These are phyloP conservation scores for Eospalax fontanierii DNA, from an alignment of 2,797 vertebrate species.

Conservation along the genomic window DNA sequence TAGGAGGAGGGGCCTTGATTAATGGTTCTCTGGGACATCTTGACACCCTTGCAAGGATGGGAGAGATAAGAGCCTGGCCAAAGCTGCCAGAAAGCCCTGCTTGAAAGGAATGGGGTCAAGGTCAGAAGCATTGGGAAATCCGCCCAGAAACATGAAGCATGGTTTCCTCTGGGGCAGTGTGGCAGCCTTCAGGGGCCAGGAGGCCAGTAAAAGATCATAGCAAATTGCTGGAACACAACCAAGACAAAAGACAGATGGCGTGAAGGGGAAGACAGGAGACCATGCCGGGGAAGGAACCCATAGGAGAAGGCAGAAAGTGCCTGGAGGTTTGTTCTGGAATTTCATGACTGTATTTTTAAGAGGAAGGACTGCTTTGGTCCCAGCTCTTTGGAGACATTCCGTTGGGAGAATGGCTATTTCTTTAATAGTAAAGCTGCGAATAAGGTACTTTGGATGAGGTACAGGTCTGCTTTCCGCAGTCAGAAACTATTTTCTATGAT, in stretches of 20 bases:
- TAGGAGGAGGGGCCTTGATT: slow-evolving; percentile 86
- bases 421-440: background rate
- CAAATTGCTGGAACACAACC: slow-evolving; percentile 73
- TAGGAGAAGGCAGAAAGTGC: background rate
- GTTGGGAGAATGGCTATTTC: background rate
- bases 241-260: slow-evolving; percentile 78
- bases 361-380: slow-evolving; percentile 5
- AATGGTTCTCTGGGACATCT: slow-evolving; percentile 87
- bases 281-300: slow-evolving; percentile 51
- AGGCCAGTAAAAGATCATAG: slow-evolving; percentile 80
- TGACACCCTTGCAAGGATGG: slow-evolving; percentile 89
- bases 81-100: background rate
- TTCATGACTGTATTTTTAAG: slow-evolving; percentile 28
- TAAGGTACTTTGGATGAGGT: background rate
- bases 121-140: slow-evolving; percentile 84
- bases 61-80: slow-evolving; percentile 86
- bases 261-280: slow-evolving; percentile 74
- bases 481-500: background rate
- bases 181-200: slow-evolving; percentile 81
- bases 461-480: background rate
- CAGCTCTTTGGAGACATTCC: background rate
- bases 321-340: slow-evolving; percentile 5
- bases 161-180: slow-evolving; percentile 78
- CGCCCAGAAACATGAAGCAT: slow-evolving; percentile 77
- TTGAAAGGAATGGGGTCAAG: slow-evolving; percentile 86